These are phyloP conservation scores for Atherinomorus stipes DNA, from an alignment of 2,113 vertebrate genomes.

Conservation along the genomic window DNA sequence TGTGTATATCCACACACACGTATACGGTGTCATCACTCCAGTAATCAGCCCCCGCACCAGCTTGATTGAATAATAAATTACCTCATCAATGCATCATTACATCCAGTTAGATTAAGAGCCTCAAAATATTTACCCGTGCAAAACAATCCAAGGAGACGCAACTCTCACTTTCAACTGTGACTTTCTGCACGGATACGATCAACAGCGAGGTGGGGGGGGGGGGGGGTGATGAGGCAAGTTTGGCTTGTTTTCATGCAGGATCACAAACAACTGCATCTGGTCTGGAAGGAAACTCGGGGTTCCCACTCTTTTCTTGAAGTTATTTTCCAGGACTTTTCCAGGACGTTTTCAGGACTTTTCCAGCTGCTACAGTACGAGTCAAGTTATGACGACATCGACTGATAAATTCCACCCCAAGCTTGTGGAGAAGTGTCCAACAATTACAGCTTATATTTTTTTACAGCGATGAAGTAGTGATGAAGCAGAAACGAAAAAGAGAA, in stretches of 20 bases:
- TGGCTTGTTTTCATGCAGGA: slow-evolving; percentile 49
- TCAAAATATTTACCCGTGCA: slow-evolving; percentile 87
- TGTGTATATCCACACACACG: slow-evolving; percentile 44
- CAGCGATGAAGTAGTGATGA: too few relatives aligned
- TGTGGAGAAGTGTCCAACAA: too few relatives aligned
- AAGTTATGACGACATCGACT: too few relatives aligned
- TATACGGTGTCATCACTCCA: slow-evolving; percentile 68
- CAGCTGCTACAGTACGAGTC: too few relatives aligned
- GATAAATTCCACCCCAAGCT: too few relatives aligned
- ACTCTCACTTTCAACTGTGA: slow-evolving; percentile 79
- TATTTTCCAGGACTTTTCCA: too few relatives aligned
- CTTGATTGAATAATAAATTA: slow-evolving; percentile 88
- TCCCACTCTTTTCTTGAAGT: too few relatives aligned
- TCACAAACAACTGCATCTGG: slow-evolving; percentile 52
- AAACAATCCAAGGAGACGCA: slow-evolving; percentile 85
- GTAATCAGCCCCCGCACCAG: slow-evolving; percentile 78
- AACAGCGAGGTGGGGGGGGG: slow-evolving; percentile 20
- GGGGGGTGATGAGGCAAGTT: slow-evolving; percentile 24
- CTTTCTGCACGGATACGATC: slow-evolving; percentile 77
- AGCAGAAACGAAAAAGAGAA: too few relatives aligned
- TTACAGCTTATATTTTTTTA: too few relatives aligned
- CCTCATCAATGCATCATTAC: slow-evolving; percentile 86
- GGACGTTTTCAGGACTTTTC: too few relatives aligned
- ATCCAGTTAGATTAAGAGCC: slow-evolving; percentile 82
- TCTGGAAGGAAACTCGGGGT: too few relatives aligned